Conservation (phyloP, 2,797 vertebrate species). For the Cichlasoma orientale region DNA sequence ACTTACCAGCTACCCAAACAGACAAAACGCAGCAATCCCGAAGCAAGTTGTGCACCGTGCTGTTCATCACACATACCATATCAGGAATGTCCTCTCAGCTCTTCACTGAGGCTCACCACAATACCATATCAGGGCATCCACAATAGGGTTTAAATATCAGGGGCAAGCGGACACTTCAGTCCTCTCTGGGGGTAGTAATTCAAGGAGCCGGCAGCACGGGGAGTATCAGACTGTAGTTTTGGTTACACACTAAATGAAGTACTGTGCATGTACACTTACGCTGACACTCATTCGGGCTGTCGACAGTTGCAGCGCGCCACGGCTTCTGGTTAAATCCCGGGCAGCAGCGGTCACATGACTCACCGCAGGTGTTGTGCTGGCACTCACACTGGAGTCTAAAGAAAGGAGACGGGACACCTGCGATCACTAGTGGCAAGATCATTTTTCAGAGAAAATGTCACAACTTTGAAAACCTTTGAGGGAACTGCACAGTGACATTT, state of each 20-base stretch:
- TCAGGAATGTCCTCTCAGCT: conserved; percentile 63
- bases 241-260: conserved; percentile 21
- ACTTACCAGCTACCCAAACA: conserved; percentile 14
- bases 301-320: conserved; percentile 85
- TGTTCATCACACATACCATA: conserved; percentile 59
- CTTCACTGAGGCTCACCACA: conserved; percentile 51
- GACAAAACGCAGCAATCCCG: conserved; percentile 46
- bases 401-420: conserved; percentile 12
- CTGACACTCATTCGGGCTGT: conserved; percentile 86
- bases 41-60: conserved; percentile 30
- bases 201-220: conserved; percentile 31
- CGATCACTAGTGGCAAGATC: conserved; percentile 10
- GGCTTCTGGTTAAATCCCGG: conserved; percentile 88
- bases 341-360: conserved; percentile 91
- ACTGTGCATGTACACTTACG: conserved; percentile 78
- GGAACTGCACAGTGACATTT: not conserved
- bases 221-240: conserved; percentile 14
- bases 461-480: not conserved
- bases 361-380: conserved; percentile 92
- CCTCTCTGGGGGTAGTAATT: conserved; percentile 40
- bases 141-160: conserved; percentile 52
- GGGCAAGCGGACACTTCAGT: conserved; percentile 54
- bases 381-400: conserved; percentile 89
- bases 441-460: not conserved
- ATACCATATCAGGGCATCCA: conserved; percentile 75